Evolutionary conservation across 2,888 invertebrate species (phyloP).

Genomic region (Atethmia centrago): DNA sequence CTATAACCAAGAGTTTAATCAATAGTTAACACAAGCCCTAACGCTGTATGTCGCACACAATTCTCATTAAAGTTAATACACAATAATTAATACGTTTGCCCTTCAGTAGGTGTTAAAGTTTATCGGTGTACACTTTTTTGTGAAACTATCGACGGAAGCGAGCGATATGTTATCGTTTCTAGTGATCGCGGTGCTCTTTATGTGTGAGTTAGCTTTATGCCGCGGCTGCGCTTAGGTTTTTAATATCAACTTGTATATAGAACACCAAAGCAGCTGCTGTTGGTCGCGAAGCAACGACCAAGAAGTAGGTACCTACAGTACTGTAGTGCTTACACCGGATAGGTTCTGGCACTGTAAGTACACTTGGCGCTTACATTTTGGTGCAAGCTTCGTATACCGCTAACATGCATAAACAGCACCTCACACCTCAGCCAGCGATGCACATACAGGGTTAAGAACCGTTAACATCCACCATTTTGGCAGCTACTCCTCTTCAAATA

Average conservation of each 20-base stretch:
- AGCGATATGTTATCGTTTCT: conserved; percentile 64
- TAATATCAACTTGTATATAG: background rate
- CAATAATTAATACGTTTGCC: conserved; percentile 61
- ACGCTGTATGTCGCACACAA: conserved; percentile 22
- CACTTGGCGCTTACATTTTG: too few relatives aligned
- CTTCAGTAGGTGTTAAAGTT: conserved; percentile 64
- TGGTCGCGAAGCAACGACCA: background rate
- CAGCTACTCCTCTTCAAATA: conserved; percentile 98
- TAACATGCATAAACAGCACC: conserved; percentile 96
- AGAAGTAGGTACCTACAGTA: background rate
- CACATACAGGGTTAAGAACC: conserved; percentile 98
- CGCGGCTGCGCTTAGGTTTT: conserved; percentile 3
- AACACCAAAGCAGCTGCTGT: background rate
- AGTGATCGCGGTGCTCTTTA: conserved; percentile 63
- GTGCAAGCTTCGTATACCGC: conserved; percentile 93
- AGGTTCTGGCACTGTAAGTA: too few relatives aligned
- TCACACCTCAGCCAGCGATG: conserved; percentile 93
- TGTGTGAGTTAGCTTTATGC: conserved; percentile 18
- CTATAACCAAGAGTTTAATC: conserved; percentile 11
- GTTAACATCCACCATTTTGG: conserved; percentile 98
- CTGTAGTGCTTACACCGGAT: too few relatives aligned
- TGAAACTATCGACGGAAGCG: conserved; percentile 62
- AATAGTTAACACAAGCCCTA: conserved; percentile 19
- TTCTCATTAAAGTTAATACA: conserved; percentile 58
- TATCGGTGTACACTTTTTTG: conserved; percentile 59